A percentile compares a stretch with the other conserved stretches of the same genome.
These are phyloP conservation scores for Porites divaricata DNA, from an alignment of 92 coral and sea anemone species.

Conservation along the genomic window DNA sequence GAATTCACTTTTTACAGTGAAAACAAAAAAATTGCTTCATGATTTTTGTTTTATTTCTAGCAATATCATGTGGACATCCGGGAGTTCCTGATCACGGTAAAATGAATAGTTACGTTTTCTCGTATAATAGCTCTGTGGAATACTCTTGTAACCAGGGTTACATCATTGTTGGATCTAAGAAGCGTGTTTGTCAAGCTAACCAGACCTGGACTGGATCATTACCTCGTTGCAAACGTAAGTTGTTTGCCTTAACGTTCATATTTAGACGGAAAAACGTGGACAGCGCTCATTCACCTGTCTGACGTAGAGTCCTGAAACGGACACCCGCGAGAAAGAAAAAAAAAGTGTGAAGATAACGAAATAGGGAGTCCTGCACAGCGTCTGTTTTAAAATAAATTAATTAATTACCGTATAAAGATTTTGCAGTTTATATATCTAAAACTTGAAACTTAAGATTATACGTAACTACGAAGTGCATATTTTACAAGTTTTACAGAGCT, in stretches of 20 bases:
- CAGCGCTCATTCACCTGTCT: no score
- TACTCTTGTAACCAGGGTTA: slow-evolving; percentile 66
- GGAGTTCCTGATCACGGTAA: slow-evolving; percentile 57
- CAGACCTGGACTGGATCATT: slow-evolving; percentile 62
- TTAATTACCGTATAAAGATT: no score
- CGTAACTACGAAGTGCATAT: no score
- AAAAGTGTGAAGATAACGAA: no score
- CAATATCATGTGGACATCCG: slow-evolving; percentile 71
- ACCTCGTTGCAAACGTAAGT: slow-evolving; percentile 65
- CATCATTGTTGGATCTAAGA: slow-evolving; percentile 37
- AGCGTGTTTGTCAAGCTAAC: slow-evolving; percentile 63
- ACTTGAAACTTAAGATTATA: no score
- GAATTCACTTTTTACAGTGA: neutral
- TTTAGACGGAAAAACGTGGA: neutral
- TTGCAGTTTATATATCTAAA: no score
- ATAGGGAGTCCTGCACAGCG: no score
- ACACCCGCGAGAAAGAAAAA: no score
- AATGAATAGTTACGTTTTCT: slow-evolving; percentile 45
- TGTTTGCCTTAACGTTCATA: neutral
- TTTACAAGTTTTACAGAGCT: no score
- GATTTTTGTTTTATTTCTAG: slow-evolving; percentile 17
- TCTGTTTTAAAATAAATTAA: no score
- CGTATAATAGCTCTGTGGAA: slow-evolving; percentile 41
- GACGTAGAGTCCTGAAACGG: no score
- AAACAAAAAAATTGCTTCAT: no score